phyloP scores from a whole-genome alignment of 2,797 vertebrate genomes.

The Percopsis omiscomaycus region DNA sequence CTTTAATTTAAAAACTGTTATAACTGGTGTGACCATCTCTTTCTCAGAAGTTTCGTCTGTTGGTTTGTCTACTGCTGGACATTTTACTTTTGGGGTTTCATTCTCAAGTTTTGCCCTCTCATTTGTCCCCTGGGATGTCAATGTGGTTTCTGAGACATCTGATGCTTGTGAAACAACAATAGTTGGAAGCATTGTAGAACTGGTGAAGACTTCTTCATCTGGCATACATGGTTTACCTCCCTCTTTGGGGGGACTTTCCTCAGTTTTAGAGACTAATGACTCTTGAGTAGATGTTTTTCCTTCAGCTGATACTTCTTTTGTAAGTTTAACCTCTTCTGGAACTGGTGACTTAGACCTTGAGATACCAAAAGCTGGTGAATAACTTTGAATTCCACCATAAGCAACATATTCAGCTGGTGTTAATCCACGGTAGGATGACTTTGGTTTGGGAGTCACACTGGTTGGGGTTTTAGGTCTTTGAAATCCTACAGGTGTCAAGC shows the following conservation, averaged over 20 bases:
- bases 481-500: constrained; percentile 50
- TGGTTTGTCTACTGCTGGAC: constrained; percentile 33
- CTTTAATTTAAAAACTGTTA: constrained; percentile 51
- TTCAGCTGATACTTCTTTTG: constrained; percentile 31
- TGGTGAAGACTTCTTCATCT: constrained; percentile 14
- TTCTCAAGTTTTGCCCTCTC: constrained; percentile 35
- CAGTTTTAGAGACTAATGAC: constrained; percentile 22
- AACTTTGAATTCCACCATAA: constrained; percentile 73
- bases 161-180: constrained; percentile 51
- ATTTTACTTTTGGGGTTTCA: constrained; percentile 46
- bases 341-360: constrained; percentile 30
- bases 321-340: constrained; percentile 44
- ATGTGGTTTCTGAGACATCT: constrained; percentile 36
- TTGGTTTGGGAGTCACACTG: constrained; percentile 54
- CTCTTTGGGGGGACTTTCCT: constrained; percentile 34
- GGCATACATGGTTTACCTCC: constrained; percentile 7
- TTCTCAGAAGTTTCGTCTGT: constrained; percentile 39
- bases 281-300: constrained; percentile 35
- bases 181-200: constrained; percentile 41
- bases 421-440: constrained; percentile 74
- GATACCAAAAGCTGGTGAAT: constrained; percentile 68
- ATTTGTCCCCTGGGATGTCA: constrained; percentile 26
- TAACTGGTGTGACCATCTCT: constrained; percentile 25
- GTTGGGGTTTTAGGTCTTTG: constrained; percentile 76
- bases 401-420: constrained; percentile 78